Conservation (phyloP, 2,797 vertebrate genomes). For the Chiroxiphia lanceolata region DNA sequence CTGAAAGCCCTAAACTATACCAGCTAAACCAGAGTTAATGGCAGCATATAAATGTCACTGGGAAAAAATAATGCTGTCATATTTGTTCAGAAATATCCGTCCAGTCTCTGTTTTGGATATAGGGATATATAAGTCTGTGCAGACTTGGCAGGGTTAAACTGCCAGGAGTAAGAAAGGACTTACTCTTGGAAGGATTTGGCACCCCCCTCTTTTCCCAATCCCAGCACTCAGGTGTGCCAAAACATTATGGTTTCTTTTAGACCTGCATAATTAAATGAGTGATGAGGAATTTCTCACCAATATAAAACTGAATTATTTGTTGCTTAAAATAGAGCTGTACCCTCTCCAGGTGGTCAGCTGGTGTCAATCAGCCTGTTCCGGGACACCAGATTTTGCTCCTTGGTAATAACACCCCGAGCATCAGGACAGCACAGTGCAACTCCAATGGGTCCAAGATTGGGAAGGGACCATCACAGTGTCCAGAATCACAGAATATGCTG, state of each 20-base stretch:
- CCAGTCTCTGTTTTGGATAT: neutral
- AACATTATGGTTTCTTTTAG: neutral
- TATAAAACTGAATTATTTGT: conserved; percentile 38
- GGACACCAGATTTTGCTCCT: neutral
- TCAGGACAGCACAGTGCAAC: accelerated
- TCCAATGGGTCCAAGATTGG: accelerated
- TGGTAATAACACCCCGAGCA: neutral
- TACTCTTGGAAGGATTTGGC: neutral
- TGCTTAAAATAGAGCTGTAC: conserved; percentile 26
- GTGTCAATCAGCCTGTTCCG: neutral
- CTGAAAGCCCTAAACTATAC: neutral
- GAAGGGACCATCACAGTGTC: neutral
- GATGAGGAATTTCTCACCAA: conserved; percentile 46
- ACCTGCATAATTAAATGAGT: neutral
- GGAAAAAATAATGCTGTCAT: neutral
- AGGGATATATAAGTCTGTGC: neutral
- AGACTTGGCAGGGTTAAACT: conserved; percentile 2
- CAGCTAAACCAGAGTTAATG: neutral
- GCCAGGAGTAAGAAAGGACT: neutral
- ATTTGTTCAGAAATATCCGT: neutral
- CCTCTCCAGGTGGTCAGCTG: conserved; percentile 2
- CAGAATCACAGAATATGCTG: neutral
- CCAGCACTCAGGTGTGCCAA: neutral
- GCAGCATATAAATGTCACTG: neutral
- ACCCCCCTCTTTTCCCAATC: neutral